These are phyloP conservation scores for Euzetes globulus DNA, from an alignment of 2,888 invertebrate species.

Conservation along the genomic window DNA sequence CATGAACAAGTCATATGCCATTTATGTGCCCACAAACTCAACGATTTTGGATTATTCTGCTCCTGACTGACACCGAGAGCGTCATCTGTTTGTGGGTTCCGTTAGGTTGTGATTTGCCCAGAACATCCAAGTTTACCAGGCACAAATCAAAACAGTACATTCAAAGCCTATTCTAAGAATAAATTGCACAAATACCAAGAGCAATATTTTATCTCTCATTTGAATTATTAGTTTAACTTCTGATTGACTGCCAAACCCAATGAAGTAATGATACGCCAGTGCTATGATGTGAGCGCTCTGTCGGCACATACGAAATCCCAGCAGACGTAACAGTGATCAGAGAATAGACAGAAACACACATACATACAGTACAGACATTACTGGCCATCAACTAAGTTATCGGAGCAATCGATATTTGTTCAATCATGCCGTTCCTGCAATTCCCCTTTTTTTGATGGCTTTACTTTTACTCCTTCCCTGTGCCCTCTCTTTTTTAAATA, in stretches of 20 bases:
- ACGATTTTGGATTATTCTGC: background rate
- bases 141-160: too few relatives aligned
- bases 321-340: background rate
- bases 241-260: too few relatives aligned
- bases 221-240: background rate
- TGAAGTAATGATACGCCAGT: background rate
- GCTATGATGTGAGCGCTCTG: background rate
- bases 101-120: too few relatives aligned
- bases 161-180: too few relatives aligned
- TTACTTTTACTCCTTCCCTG: background rate
- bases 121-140: too few relatives aligned
- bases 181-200: too few relatives aligned
- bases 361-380: background rate
- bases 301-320: background rate
- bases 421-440: background rate
- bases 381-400: constrained; percentile 16
- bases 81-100: background rate
- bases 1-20: background rate
- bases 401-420: constrained; percentile 5
- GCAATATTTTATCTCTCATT: background rate
- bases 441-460: background rate
- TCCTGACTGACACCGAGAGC: background rate
- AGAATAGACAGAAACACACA: background rate
- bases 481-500: background rate
- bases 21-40: background rate